Evolutionary conservation across 1,140 invertebrate genomes (phyloP), one percentile per base, ranked within the genome.

Genomic region (Eurosta solidaginis): DNA sequence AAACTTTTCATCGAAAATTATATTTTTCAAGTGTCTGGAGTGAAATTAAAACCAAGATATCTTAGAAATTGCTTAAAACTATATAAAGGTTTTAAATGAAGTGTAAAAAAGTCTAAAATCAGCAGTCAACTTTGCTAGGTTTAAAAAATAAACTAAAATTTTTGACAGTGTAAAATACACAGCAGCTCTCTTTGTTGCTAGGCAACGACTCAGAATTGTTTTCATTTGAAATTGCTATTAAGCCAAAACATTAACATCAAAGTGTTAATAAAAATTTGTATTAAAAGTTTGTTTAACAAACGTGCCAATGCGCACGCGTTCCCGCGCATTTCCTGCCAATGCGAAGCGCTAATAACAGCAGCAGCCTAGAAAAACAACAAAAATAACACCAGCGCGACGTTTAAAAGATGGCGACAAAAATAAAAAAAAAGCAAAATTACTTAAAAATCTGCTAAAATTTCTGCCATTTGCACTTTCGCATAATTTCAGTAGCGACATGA

Each of bases 191-290:
- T n/a, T n/a, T 33, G 52, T 54, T 12, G 33, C 33, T 63, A 9
- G 33, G 73, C n/a, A 74, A 47, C 36, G 40, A 45, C 44, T 74
- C 45, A 74, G 73, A 74, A 74, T 74, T 74, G 73, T 74, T 74
- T 74, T 74, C 40, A 74, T 74, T 74, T 74, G 17, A 45, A 74
- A 74, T 74, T 45, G 17, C 7, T 74, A 74, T 74, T 45, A 45
- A 45, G 40, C 73, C 9, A 74, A 74, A 47, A 27, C 45, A 85
- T 85, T 85, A 85, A 82, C 84, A 84, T 82, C 78, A 79, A 74
- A 63, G 79, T 81, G 84, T 82, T 85, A 85, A 85, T 82, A 81
- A 83, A 84, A 83, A 84, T 85, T 68, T 68, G 59, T 40, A 68
- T 22, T 27, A 20, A 68, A 68, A 29, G 22, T 20, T 68, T 20